Base-by-base conservation (phyloP, 2,113 vertebrate species). In the Cinclus cinclus region DNA sequence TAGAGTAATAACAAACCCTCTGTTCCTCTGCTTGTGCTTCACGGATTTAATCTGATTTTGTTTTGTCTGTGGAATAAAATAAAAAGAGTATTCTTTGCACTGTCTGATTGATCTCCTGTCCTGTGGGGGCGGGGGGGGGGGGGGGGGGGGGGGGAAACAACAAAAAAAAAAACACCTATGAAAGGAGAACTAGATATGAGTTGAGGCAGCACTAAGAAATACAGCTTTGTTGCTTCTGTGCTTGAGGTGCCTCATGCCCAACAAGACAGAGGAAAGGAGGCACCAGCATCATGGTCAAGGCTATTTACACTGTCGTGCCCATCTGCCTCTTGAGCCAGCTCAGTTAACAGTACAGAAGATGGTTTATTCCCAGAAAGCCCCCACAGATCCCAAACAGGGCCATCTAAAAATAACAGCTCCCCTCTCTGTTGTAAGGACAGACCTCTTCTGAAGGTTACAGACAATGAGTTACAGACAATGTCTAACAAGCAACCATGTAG, bases 1-100 rank as follows among this genome's bases (percentile, higher is more conserved):
- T 70, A 70, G 41, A 83, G 31, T n/a, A 83, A 64, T 62, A 74
- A 60, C 6, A 5, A 93, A 59, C 7, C 17, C 46, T 52, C 31
- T 82, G 35, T 79, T 85, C 19, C 14, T 77, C 47, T 0, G 0
- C 49, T 84, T 82, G 41, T 53, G 11, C 37, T 92, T 89, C 73
- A 84, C 19, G 60, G 60, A 82, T 55, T 89, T 89, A 92, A 87
- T 76, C 67, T 89, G 46, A 94, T 82, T 91, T 94, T 84, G 30
- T 49, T 91, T 94, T 1, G 0, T 50, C 70, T 83, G 21, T 58
- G 25, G n/a, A 73, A 92, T 83, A 89, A 82, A 84, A 91, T 53
- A 89, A 58, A 63, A 83, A 55, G 50, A 37, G 31, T 49, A 60
- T 60, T 93, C 56, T 11, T 93, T 67, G 55, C 33, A 15, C 19